Evolutionary conservation across 37 sponge, comb jelly and placozoan genomes (phyloP), one percentile per base, ranked within the genome.

Genomic region (Theonella swinhoei): DNA sequence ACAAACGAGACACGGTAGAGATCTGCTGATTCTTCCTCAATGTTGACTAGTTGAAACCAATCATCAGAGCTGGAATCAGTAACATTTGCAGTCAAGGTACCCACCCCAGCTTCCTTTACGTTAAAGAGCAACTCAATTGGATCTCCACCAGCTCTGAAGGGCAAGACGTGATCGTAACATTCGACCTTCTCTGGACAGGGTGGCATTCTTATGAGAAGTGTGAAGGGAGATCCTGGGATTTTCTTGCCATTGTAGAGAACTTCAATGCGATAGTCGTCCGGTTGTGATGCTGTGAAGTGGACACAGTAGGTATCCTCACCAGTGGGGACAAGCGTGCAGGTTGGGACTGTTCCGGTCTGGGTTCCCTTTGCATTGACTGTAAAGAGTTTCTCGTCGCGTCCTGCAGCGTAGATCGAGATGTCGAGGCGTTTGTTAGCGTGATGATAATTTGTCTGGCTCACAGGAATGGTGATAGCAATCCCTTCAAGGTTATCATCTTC

Each of bases 61-160:
- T 75, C 76, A 17, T 26, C 37, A 1, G 65, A 24, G 11, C n/a
- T 38, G 2, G 67, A 26, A 47, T 47, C 54, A 37, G 68, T 43
- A 9, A 90, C 82, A 19, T 62, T 74, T 0, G 59, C 88, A 0
- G 72, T 64, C 54, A 76, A 40, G 9, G 68, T 65, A 1, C 88
- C 91, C 17, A 76, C 79, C 0, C 94, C 94, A 36, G 94, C 94
- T 23, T 70, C 58, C 22, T 75, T 74, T 36, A 80, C 72, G 67
- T 94, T 91, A 42, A 94, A 87, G 4, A 64, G 47, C 70, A 94
- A 42, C 54, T 90, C 94, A 31, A 89, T 69, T 3, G 91, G 82
- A 29, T 77, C 62, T 14, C 89, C 89, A 17, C 2, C 39, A 5
- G 62, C 71, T 29, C 41, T 25, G 24, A 85, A 80, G 3, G 88